Evolutionary conservation across 2,797 vertebrate species (phyloP).

Genomic region (Glossophaga mutica): DNA sequence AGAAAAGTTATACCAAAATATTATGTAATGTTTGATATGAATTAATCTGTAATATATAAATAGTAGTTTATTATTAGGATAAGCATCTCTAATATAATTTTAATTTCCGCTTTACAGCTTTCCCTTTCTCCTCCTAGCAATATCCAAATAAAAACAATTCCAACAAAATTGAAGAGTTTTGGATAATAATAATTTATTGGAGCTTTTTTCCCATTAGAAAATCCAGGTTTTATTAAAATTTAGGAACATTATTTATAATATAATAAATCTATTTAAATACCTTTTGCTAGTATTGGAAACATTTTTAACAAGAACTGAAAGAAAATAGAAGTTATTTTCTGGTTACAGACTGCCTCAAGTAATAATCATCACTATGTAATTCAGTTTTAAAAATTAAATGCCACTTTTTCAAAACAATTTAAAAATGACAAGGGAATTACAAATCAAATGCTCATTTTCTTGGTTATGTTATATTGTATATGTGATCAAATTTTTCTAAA

Average conservation of each 20-base stretch:
- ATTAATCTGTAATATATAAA: neutral
- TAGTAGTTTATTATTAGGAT: neutral
- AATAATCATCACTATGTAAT: neutral
- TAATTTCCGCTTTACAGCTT: neutral
- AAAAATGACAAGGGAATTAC: neutral
- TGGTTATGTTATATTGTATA: neutral
- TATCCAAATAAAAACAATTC: neutral
- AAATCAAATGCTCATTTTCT: neutral
- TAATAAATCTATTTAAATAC: neutral
- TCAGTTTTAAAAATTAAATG: neutral
- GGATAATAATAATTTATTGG: neutral
- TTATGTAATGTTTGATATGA: neutral
- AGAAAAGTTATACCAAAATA: constrained; percentile 4
- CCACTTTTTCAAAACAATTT: neutral
- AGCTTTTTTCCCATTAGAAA: neutral
- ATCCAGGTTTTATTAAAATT: neutral
- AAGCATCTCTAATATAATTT: neutral
- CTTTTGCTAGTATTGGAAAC: neutral
- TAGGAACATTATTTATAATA: neutral
- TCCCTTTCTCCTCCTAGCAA: neutral
- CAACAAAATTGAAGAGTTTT: neutral
- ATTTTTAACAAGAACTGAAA: neutral
- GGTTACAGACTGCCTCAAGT: neutral
- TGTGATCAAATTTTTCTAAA: neutral
- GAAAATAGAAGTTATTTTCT: neutral